phyloP scores from a whole-genome alignment of 2,888 invertebrate species.

The Ashinkailepas kermadecensis region DNA sequence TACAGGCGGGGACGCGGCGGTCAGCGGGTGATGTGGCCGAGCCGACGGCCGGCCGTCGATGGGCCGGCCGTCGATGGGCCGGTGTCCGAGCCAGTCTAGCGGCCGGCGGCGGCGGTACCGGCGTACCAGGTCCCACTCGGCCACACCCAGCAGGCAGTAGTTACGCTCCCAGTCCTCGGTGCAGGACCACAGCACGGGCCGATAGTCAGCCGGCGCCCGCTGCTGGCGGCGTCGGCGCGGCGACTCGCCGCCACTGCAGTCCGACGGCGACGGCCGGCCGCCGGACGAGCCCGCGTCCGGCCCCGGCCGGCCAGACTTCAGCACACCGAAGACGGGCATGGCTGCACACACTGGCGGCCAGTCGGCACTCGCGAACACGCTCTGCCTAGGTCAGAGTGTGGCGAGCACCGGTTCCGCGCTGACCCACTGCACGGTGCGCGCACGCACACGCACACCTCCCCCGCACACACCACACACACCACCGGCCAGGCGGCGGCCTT shows the following conservation, averaged over 20 bases:
- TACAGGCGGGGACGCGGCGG: too few species aligned
- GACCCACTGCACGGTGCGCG: too few species aligned
- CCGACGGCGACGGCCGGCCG: slow-evolving; percentile 28
- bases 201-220: neutral
- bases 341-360: neutral
- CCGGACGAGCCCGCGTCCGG: slow-evolving; percentile 16
- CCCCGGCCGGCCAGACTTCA: neutral
- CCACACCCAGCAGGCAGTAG: slow-evolving; percentile 2
- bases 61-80: neutral
- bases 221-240: slow-evolving; percentile 27
- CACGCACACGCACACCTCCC: too few species aligned
- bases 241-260: slow-evolving; percentile 31
- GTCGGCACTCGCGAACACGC: too few species aligned
- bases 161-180: slow-evolving; percentile 12
- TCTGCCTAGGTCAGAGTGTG: too few species aligned
- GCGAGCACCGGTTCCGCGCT: too few species aligned
- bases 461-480: too few species aligned
- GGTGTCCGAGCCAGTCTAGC: neutral
- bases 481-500: too few species aligned
- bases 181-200: slow-evolving; percentile 17
- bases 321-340: neutral
- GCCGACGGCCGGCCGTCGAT: too few species aligned
- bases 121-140: slow-evolving; percentile 6
- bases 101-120: neutral
- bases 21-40: too few species aligned